Base-by-base conservation (phyloP, 2,888 invertebrate species). In the Ophion ventricosus region DNA sequence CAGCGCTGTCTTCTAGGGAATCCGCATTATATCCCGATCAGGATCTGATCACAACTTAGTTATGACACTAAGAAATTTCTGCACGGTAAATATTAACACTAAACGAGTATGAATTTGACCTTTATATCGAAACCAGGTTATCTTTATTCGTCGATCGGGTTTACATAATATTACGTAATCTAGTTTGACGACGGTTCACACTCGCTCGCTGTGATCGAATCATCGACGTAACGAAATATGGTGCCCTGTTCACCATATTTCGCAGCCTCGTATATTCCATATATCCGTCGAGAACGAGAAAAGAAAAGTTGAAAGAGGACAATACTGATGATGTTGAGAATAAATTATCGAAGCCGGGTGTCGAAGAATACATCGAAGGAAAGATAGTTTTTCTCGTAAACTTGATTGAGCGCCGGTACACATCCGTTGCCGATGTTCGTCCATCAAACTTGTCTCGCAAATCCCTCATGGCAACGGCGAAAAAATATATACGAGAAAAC, bases 371-470 rank as follows among this genome's bases (percentile, higher is more conserved):
- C 25, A 59, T 35, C 2, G 59, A 35, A 29, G 35, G 49, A 57
- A 64, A 35, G 20, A 82, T 72, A 20, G 67, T 75, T 63, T 17
- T n/a, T 23, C 69, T 57, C 63, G 43, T 81, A 70, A 64, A 76
- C 43, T 76, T 57, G 70, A 57, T 75, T 57, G 74, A 70, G n/a
- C n/a, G 29, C 40, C 26, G 20, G 17, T 63, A 54, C 63, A 63
- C 64, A 25, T 40, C 40, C 29, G 59, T 67, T 40, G 66, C 25
- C 25, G n/a, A 56, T 61, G 69, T 23, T 57, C 75, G 74, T 56
- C 80, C 54, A 80, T 80, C 75, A 80, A 75, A 80, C 56, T 69
- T 67, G 29, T 54, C 11, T 67, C 73, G 43, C 40, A 25, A 40
- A 80, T 54, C 59, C 54, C 75, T 63, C 75, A 75, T 69, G 54